phyloP scores from a whole-genome alignment of 1,140 invertebrate species.

The Drosophila burlai region DNA sequence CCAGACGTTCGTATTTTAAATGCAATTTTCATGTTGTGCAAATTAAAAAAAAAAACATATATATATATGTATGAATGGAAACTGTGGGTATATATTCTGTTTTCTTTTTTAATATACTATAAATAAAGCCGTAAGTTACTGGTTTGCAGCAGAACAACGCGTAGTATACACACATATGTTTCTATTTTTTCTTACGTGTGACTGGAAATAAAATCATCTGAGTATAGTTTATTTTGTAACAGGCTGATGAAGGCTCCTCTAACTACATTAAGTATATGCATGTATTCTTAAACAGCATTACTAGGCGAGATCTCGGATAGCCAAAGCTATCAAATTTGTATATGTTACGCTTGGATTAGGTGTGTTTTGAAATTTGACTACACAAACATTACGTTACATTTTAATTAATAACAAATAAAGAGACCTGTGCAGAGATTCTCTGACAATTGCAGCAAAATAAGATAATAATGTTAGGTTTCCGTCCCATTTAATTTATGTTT shows the following conservation, averaged over 20 bases:
- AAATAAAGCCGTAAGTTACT: not conserved
- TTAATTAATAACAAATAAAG: not conserved
- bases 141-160: not conserved
- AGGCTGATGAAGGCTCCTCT: too few relatives aligned
- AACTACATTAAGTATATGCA: too few relatives aligned
- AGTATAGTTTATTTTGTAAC: too few relatives aligned
- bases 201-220: not conserved
- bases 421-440: not conserved
- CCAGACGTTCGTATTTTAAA: conserved; percentile 28
- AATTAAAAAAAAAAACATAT: not conserved
- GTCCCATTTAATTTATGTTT: not conserved
- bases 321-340: too few relatives aligned
- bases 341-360: too few relatives aligned
- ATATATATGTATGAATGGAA: not conserved
- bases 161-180: not conserved
- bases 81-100: not conserved
- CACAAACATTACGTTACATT: not conserved
- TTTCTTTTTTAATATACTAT: not conserved
- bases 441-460: not conserved
- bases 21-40: conserved; percentile 38
- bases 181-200: not conserved
- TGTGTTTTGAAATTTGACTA: too few relatives aligned
- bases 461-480: not conserved
- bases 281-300: too few relatives aligned
- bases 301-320: not conserved